Conservation (phyloP, 2,797 vertebrate genomes). For the Pteronotus mesoamericanus region DNA sequence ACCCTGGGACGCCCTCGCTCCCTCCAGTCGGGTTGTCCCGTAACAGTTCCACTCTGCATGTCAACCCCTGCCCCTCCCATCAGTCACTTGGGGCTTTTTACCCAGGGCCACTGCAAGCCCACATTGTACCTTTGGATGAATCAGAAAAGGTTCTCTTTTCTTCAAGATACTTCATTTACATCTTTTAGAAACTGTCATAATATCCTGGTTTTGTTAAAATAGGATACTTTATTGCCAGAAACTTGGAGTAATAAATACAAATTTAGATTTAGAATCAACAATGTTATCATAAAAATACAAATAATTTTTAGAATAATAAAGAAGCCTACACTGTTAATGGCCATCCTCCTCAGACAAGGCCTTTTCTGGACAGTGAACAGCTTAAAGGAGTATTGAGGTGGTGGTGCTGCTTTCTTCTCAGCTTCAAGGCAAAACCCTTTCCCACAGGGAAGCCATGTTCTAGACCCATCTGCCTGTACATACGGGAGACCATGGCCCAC, state of each 20-base stretch:
- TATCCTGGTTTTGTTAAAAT: slow-evolving; percentile 13
- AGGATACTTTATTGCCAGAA: not conserved
- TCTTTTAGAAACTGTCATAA: slow-evolving; percentile 14
- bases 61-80: rapidly evolving
- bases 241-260: not conserved
- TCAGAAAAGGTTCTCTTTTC: slow-evolving; percentile 4
- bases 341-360: not conserved
- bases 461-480: not conserved
- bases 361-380: not conserved
- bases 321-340: not conserved
- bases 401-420: not conserved
- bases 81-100: not conserved
- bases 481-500: not conserved
- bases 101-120: not conserved
- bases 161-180: not conserved
- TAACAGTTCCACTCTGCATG: not conserved
- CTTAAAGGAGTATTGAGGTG: not conserved
- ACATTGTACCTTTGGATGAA: not conserved
- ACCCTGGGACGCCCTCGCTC: not conserved
- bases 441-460: not conserved
- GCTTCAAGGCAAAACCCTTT: not conserved
- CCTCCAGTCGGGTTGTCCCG: not conserved
- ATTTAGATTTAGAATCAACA: not conserved
- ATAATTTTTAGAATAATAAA: not conserved
- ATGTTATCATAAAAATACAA: not conserved